Conservation (phyloP, 2,888 invertebrate genomes). For the Clusia tigrina region DNA sequence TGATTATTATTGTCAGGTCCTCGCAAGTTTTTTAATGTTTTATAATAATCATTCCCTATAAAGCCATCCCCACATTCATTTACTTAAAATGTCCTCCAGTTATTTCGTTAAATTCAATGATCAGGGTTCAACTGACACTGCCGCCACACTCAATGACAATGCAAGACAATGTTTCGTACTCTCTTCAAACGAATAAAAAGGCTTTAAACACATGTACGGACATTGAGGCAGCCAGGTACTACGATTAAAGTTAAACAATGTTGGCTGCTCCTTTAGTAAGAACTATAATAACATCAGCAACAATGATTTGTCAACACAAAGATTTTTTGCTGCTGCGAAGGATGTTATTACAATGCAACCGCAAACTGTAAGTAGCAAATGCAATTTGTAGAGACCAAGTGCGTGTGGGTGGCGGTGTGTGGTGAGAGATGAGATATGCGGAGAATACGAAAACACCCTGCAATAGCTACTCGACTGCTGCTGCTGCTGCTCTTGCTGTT, state of each 20-base stretch:
- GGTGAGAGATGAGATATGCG: background rate
- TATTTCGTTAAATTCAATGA: too few relatives aligned
- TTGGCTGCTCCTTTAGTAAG: conserved; percentile 1
- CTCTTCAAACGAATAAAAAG: background rate
- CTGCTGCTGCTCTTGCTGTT: conserved; percentile 22
- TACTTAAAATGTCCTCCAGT: too few relatives aligned
- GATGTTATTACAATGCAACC: background rate
- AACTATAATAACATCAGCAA: background rate
- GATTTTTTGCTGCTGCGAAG: background rate
- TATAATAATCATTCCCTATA: too few relatives aligned
- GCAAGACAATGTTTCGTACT: too few relatives aligned
- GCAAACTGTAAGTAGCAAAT: conserved; percentile 1
- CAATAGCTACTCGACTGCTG: background rate
- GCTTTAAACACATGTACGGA: background rate
- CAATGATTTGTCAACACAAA: conserved; percentile 20
- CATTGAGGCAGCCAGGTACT: background rate
- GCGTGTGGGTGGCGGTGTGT: background rate
- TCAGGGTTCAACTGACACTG: too few relatives aligned
- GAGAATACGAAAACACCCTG: background rate
- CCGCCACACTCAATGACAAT: too few relatives aligned
- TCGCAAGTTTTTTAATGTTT: too few relatives aligned
- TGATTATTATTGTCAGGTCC: too few relatives aligned
- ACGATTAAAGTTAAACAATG: background rate
- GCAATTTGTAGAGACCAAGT: too few relatives aligned
- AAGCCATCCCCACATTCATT: too few relatives aligned